Conservation (phyloP, 2,797 vertebrate genomes). For the Phoebastria nigripes region DNA sequence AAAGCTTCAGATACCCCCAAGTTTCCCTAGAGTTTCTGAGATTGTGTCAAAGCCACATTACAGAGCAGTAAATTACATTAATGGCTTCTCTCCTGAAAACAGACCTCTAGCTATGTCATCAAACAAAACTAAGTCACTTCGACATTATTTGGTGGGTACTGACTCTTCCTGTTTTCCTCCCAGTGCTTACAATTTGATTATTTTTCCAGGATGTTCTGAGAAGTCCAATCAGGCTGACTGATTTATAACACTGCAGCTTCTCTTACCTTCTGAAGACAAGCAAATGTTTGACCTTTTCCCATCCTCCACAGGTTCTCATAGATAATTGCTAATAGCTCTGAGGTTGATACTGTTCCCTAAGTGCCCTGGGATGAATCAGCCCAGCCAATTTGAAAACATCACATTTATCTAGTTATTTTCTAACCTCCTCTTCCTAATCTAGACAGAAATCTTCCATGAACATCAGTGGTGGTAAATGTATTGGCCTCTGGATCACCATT, state of each 20-base stretch:
- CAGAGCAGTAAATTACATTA: neutral
- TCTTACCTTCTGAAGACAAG: neutral
- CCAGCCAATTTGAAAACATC: neutral
- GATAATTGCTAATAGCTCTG: neutral
- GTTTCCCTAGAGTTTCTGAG: neutral
- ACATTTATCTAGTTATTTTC: neutral
- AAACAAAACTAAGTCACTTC: neutral
- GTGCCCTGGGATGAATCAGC: slow-evolving; percentile 7
- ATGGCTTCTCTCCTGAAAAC: neutral
- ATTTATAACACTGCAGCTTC: neutral
- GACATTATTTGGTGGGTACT: neutral
- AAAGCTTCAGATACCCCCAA: neutral
- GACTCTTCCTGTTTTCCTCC: neutral
- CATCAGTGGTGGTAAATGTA: neutral
- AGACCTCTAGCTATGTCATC: neutral
- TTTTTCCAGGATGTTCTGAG: neutral
- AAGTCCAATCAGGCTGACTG: neutral
- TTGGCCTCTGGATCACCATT: neutral
- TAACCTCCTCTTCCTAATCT: neutral
- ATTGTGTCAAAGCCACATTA: neutral
- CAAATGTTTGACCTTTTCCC: slow-evolving; percentile 33
- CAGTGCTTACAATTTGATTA: neutral
- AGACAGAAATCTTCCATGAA: neutral
- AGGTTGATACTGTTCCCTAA: neutral
- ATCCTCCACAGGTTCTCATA: neutral